Base-by-base conservation (phyloP, 2,797 vertebrate genomes). In the Valencia hispanica region DNA sequence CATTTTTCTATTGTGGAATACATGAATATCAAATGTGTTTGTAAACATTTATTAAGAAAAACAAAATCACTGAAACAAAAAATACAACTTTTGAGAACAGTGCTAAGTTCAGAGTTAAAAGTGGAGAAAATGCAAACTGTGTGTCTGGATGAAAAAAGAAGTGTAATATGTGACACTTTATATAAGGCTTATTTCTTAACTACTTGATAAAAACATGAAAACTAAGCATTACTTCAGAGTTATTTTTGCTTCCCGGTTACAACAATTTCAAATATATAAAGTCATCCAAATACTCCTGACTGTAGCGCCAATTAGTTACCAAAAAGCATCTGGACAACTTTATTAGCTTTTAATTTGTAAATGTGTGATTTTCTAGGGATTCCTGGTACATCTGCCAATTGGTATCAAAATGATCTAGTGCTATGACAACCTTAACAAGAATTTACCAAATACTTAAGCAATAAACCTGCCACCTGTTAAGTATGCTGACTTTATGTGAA, bases 401-500 rank as follows among this genome's bases (percentile, higher is more conserved):
- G 70, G 65, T 72, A 34, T 72, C 12, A 41, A 41, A 39, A 30
- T 63, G 4, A 66, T n/a, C 2, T 1, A 27, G 34, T 6, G 43
- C 30, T 32, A 12, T 18, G 20, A 30, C 36, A 50, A 51, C 11
- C 17, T 41, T 43, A 47, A 55, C 51, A 65, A 2, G 36, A 41
- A 39, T 74, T 80, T 72, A 76, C 50, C 73, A 34, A 6, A 72
- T 36, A 82, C n/a, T 68, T 78, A 68, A 84, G 75, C 80, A 87
- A 70, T 20, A 79, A 86, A n/a, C 51, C 1, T 1, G 30, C 47
- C 55, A 10, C 50, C 53, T 34, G 10, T 25, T 9, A 7, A 15
- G 25, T 43, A n/a, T 25, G 27, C 69, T 17, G 57, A 55, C 12
- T 72, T 15, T 15, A 48, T 72, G 4, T 4, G n/a, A 27, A 41